phyloP scores from a whole-genome alignment of 2,888 invertebrate genomes.

The Hecatera dysodea region DNA sequence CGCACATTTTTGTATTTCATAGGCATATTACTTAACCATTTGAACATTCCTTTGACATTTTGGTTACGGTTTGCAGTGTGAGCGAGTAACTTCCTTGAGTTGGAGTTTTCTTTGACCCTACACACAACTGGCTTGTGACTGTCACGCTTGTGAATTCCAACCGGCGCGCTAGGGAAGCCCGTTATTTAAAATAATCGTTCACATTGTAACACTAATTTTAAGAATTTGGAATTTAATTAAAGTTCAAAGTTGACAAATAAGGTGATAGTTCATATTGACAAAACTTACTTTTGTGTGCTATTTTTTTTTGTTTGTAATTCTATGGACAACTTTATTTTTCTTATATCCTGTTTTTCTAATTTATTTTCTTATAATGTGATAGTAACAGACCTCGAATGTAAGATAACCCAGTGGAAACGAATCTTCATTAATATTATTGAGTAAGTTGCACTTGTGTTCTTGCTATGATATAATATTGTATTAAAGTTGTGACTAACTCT shows the following conservation, averaged over 20 bases:
- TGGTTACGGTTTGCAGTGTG: conserved; percentile 85
- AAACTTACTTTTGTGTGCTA: conserved; percentile 85
- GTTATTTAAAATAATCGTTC: conserved; percentile 71
- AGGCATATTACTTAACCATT: conserved; percentile 91
- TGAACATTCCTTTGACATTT: conserved; percentile 90
- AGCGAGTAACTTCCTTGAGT: conserved; percentile 59
- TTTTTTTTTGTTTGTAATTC: conserved; percentile 83
- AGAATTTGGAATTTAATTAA: conserved; percentile 86
- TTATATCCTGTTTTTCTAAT: conserved; percentile 86
- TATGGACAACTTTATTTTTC: conserved; percentile 85
- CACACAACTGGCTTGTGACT: conserved; percentile 43
- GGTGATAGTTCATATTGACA: conserved; percentile 89
- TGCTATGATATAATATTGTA: conserved; percentile 72
- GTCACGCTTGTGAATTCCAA: conserved; percentile 60
- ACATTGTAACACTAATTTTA: conserved; percentile 86
- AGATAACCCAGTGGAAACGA: conserved; percentile 82
- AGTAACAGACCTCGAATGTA: conserved; percentile 88
- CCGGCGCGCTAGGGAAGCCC: conserved; percentile 58
- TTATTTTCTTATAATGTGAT: conserved; percentile 89
- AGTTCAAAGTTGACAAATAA: conserved; percentile 89
- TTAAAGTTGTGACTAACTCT: conserved; percentile 85
- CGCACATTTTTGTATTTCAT: conserved; percentile 89
- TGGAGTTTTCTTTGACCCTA: conserved; percentile 41
- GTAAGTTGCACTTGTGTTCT: conserved; percentile 78
- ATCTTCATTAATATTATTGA: conserved; percentile 82